Evolutionary conservation across 2,888 invertebrate genomes (phyloP), one percentile per base, ranked within the genome.

Genomic region (Mythimna albipuncta): DNA sequence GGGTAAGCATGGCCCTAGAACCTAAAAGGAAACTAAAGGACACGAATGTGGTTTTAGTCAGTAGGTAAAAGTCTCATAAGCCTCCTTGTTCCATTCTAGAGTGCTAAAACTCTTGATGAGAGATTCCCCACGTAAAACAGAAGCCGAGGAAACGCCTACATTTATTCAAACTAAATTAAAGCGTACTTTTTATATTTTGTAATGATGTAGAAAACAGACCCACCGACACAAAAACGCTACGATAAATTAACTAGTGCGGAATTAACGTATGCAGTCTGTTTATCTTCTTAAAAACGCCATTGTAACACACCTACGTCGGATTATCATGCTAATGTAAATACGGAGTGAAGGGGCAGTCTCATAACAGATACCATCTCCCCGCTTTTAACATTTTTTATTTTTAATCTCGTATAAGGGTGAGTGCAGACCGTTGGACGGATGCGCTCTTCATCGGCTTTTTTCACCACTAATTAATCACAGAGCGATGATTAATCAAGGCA

Each of bases 401-500:
- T 87, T 89, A 88, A 89, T 90, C 82, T 84, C 74, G 78, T 66
- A 61, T 87, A 87, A 89, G 89, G 89, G 89, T 77, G 84, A 83
- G 81, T 88, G 82, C 84, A 89, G 86, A 88, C 84, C 72, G 86
- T 81, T 77, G 87, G 90, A 90, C 90, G 87, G 89, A 89, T 89
- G 89, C 82, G 87, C 88, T 89, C 89, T 90, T 91, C 92, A 90
- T 89, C 88, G 77, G 82, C 83, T 71, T 88, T 91, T 92, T 91
- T 90, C 87, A 89, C 89, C 91, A 90, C 91, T 91, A 92, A 92
- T 95, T 94, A 94, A 94, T 94, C 93, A 93, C 89, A 82, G 88
- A 82, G 90, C 90, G 92, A 95, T 95, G 93, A 95, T 95, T 94
- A 94, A 95, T 94, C 92, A 92, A 90, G 86, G 85, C 86, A 88